Evolutionary conservation across 2,888 invertebrate species (phyloP), one percentile per base, ranked within the genome.

Genomic region (Caenorhabditis wallacei): DNA sequence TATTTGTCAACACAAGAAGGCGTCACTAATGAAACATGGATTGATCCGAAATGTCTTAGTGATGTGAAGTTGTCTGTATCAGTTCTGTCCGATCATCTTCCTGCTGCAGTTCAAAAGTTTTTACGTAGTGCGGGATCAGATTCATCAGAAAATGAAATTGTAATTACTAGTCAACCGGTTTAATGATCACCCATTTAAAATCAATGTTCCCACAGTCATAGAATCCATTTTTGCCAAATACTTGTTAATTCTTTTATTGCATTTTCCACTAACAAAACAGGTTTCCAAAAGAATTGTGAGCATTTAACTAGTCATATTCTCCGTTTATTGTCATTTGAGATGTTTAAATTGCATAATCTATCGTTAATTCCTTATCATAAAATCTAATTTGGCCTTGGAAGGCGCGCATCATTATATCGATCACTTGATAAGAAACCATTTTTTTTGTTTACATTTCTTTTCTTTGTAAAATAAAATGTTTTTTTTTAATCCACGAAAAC

Each of bases 31-130:
- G 57, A 68, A n/a, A 46, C 57, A 35, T 87, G 81, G 83, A 87
- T 87, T 18, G 85, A 85, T 69, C 76, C 85, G n/a, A 87, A 68
- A 18, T 85, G 88, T 18, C 83, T 90, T 16, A 84, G 84, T 13
- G 90, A 96, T 91, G 93, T 96, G 69, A 94, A 95, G 88, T 95
- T 96, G 68, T 95, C 96, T 94, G 95, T 96, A 7, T 94, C 95
- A 63, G 96, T 96, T 95, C 92, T 96, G 4, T 93, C 95, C 0
- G 96, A 97, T 92, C 96, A 97, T 92, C 93, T 96, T 61, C 96
- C 96, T 0, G 69, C 78, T 0, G 69, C 71, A 0, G 79, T 82
- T 26, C 63, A 68, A n/a, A 68, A 69, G n/a, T 54, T 79, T 10
- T 26, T 82, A 2, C 26, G 53, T n/a, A 72, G 40, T 18, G 63